Evolutionary conservation across 2,797 vertebrate genomes (phyloP).

Genomic region (Gallinago solitaria): DNA sequence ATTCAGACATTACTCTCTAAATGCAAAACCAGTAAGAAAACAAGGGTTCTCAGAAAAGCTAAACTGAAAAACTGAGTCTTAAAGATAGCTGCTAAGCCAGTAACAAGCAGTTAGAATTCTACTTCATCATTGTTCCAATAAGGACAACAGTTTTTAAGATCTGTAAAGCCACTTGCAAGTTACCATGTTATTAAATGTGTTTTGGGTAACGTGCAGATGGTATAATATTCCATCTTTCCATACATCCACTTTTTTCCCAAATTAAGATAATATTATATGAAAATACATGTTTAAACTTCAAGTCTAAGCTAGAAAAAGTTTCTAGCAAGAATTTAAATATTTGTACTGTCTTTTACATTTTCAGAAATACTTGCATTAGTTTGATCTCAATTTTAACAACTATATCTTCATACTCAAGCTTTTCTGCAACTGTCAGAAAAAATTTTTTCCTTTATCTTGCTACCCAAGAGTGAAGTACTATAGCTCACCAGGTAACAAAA

Average conservation of each 20-base stretch:
- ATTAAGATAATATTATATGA: background rate
- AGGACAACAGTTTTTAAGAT: background rate
- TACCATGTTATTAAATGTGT: rapidly evolving
- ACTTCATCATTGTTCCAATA: background rate
- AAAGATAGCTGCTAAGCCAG: background rate
- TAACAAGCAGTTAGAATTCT: background rate
- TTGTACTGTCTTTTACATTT: background rate
- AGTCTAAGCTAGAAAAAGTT: background rate
- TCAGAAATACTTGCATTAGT: background rate
- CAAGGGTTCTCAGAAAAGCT: background rate
- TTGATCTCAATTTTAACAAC: background rate
- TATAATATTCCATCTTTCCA: background rate
- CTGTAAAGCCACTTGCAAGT: background rate
- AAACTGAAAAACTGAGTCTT: background rate
- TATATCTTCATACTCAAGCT: background rate
- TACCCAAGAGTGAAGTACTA: background rate
- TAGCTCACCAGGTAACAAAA: background rate
- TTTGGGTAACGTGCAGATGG: background rate
- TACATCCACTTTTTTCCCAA: background rate
- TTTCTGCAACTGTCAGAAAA: background rate
- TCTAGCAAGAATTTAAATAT: background rate
- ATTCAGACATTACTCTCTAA: background rate
- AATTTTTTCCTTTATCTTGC: background rate
- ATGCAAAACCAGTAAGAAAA: background rate
- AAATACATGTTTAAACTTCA: background rate